Evolutionary conservation across 2,888 invertebrate genomes (phyloP), one percentile per base, ranked within the genome.

Genomic region (Asteroscopus sphinx): DNA sequence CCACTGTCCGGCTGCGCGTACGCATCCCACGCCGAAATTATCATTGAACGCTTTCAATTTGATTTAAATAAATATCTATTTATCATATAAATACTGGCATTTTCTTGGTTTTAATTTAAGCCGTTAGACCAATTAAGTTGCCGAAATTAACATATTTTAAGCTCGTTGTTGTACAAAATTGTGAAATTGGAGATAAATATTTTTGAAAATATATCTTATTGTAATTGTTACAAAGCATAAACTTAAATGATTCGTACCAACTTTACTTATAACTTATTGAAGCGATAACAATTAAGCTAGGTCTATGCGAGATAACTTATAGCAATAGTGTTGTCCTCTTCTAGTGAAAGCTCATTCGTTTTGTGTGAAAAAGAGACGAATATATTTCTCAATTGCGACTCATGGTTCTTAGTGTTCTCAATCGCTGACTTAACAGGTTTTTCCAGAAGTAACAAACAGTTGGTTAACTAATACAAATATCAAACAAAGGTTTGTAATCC

Each of bases 391-490:
- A 49, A 30, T 45, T 57, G 49, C 68, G 68, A 61, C 63, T 60
- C 55, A 63, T 76, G 77, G 75, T 72, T 82, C 81, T 86, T 83
- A 78, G 74, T 81, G 82, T 86, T 87, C 85, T 85, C 87, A 86
- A 88, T 87, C 85, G 87, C 89, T 88, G 90, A 92, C 88, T 92
- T 88, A 91, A 93, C 92, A 89, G 90, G 92, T 93, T 92, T 87
- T 77, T 57, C 47, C 82, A 86, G 89, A 63, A 68, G 80, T 82
- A 54, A 56, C 48, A 60, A 86, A 92, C 91, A 75, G 66, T 87
- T 85, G 46, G 36, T 51, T 51, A 25, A 16, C 1, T 33, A 1
- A 15, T 30, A 25, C 15, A 21, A 53, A 32, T 46, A 68, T 17
- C 0, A 33, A 21, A 1, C n/a, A 16, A 5, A 30, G 15, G 13